Conservation (phyloP, 2,797 vertebrate species). For the Avahi laniger region DNA sequence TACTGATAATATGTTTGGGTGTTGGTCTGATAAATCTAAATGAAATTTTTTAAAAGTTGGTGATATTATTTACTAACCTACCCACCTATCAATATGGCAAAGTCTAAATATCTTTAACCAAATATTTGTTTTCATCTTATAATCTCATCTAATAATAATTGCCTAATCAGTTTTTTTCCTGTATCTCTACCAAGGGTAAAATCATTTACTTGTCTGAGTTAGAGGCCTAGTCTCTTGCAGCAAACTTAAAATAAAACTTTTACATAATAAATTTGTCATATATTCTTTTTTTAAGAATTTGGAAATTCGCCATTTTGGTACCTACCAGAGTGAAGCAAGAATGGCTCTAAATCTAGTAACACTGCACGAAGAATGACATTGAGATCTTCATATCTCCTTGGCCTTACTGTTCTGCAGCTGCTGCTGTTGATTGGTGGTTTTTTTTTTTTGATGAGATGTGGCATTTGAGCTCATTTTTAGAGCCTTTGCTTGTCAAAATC, state of each 20-base stretch:
- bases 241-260: slow-evolving; percentile 35
- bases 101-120: neutral
- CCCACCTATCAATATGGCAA: neutral
- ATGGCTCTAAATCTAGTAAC: neutral
- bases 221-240: neutral
- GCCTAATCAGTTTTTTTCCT: neutral
- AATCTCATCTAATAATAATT: neutral
- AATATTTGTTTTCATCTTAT: neutral
- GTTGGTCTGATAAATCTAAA: neutral
- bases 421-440: neutral
- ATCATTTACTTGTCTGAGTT: neutral
- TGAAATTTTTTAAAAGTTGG: neutral
- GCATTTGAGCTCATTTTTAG: neutral
- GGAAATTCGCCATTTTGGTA: neutral
- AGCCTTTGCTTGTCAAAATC: neutral
- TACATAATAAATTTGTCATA: neutral
- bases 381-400: neutral
- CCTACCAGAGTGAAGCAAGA: neutral
- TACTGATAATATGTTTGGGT: neutral
- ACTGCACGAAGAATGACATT: neutral
- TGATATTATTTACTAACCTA: slow-evolving; percentile 4
- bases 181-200: neutral
- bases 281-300: neutral
- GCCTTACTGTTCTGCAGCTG: neutral
- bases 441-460: neutral